Evolutionary conservation across 2,797 vertebrate genomes (phyloP).

Genomic region (Brotula barbata): DNA sequence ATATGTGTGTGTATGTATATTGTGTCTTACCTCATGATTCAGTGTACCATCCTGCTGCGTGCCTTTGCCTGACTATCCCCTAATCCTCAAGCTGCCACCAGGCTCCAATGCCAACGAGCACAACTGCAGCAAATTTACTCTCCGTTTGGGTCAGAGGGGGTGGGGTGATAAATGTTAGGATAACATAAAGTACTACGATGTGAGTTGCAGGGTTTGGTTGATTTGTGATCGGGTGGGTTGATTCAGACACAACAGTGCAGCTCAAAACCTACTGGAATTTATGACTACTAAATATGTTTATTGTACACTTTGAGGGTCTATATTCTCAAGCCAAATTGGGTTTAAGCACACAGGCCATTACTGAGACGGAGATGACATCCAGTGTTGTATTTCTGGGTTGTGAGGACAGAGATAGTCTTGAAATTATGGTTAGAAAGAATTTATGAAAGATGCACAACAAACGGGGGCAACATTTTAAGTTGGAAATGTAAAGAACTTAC

Average conservation of each 20-base stretch:
- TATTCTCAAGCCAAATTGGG: slow-evolving; percentile 32
- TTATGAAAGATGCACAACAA: too few species aligned
- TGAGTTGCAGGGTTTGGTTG: background rate
- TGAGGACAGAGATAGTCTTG: too few species aligned
- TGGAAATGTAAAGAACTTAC: too few species aligned
- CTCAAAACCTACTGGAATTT: too few species aligned
- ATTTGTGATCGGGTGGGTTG: slow-evolving; percentile 23
- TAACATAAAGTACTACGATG: too few species aligned
- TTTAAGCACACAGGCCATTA: slow-evolving; percentile 22
- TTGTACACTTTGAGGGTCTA: slow-evolving; percentile 6
- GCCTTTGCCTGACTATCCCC: slow-evolving; percentile 34
- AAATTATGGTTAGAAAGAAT: too few species aligned
- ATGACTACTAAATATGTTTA: too few species aligned
- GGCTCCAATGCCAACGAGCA: slow-evolving; percentile 38
- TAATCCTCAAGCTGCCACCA: slow-evolving; percentile 54
- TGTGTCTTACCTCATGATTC: slow-evolving; percentile 64
- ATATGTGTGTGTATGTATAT: slow-evolving; percentile 4
- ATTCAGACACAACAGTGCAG: slow-evolving; percentile 20
- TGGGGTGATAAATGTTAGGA: background rate
- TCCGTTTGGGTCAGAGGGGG: slow-evolving; percentile 25
- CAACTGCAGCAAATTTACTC: slow-evolving; percentile 54
- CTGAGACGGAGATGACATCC: too few species aligned
- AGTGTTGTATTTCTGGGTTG: too few species aligned
- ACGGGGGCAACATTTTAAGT: too few species aligned
- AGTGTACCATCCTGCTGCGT: slow-evolving; percentile 42